Conservation (phyloP, 2,888 invertebrate genomes). For the Ectropis crepuscularia region DNA sequence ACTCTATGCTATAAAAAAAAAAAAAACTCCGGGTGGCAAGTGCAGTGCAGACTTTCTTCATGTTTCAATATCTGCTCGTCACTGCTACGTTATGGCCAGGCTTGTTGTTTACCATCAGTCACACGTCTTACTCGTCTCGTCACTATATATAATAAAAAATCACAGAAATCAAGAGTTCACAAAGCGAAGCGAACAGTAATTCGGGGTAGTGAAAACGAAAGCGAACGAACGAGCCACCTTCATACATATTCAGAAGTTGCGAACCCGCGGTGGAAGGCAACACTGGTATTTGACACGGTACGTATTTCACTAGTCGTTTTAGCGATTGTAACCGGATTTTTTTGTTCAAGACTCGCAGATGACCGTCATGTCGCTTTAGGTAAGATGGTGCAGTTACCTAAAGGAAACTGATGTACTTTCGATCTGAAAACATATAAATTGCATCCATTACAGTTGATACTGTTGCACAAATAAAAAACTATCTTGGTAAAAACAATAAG, state of each 20-base stretch:
- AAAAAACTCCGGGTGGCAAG: too few relatives aligned
- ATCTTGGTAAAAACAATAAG: too few relatives aligned
- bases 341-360: neutral
- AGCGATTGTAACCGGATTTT: neutral
- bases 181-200: slow-evolving; percentile 12
- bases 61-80: neutral
- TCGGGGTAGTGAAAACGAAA: slow-evolving; percentile 30
- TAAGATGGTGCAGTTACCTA: too few relatives aligned
- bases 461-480: too few relatives aligned
- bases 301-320: slow-evolving; percentile 2
- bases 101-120: too few relatives aligned
- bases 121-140: too few relatives aligned
- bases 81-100: neutral
- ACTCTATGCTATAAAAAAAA: too few relatives aligned
- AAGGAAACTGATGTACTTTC: too few relatives aligned
- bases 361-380: too few relatives aligned
- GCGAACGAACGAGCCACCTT: slow-evolving; percentile 9
- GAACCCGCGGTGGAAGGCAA: slow-evolving; percentile 13
- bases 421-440: too few relatives aligned
- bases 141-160: neutral
- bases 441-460: too few relatives aligned
- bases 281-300: slow-evolving; percentile 1
- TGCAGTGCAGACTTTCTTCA: too few relatives aligned
- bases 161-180: slow-evolving; percentile 20
- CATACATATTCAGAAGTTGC: slow-evolving; percentile 27